These are phyloP conservation scores for Petrocephalus microphthalmus DNA, from an alignment of 2,113 vertebrate species.

Conservation along the genomic window DNA sequence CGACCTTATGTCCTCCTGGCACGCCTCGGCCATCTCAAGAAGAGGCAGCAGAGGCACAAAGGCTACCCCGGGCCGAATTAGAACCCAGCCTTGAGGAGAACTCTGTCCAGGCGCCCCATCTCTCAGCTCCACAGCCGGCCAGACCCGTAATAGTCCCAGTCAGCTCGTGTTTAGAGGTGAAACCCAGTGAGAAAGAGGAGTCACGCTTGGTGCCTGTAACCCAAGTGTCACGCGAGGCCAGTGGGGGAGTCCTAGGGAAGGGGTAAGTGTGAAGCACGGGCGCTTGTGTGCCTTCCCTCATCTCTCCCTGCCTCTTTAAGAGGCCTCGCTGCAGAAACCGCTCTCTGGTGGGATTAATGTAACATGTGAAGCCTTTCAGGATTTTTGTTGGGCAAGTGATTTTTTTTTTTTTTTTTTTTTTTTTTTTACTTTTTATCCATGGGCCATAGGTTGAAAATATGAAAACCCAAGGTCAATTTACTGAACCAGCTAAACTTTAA, in stretches of 20 bases:
- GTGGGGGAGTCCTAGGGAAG: not conserved
- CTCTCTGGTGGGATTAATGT: not conserved
- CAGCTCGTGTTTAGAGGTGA: not conserved
- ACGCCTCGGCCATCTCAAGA: not conserved
- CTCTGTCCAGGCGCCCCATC: conserved; percentile 34
- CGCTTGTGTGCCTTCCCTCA: not conserved
- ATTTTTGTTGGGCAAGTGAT: not conserved
- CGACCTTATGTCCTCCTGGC: not conserved
- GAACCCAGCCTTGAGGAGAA: conserved; percentile 38
- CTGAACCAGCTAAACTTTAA: not conserved
- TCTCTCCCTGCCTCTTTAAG: not conserved
- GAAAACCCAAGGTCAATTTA: not conserved
- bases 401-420: not conserved
- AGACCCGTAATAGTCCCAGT: not conserved
- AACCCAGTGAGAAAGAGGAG: not conserved
- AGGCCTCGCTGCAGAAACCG: not conserved
- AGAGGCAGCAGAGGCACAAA: conserved; percentile 22
- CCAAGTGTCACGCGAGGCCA: not conserved
- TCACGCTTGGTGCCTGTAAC: not conserved
- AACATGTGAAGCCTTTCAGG: not conserved
- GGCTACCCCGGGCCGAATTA: conserved; percentile 35
- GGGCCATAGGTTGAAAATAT: not conserved
- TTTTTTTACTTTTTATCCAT: not conserved
- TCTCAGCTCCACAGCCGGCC: not conserved
- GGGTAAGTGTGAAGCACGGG: conserved; percentile 16